A percentile compares a stretch with the other conserved stretches of the same genome.
Conservation (phyloP, 2,797 vertebrate species). For the Balearica regulorum region DNA sequence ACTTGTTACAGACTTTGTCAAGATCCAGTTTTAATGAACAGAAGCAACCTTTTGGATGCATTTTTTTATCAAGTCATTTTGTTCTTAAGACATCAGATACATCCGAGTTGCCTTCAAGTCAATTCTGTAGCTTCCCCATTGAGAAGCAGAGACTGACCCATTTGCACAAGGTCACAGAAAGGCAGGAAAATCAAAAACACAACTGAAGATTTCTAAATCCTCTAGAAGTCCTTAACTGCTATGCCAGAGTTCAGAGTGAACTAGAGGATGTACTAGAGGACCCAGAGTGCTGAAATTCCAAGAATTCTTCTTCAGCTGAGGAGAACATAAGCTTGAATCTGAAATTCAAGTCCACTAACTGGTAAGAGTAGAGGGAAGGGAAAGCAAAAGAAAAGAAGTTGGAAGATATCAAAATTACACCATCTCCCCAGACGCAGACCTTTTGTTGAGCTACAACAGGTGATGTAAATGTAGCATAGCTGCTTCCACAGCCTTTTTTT, state of each 20-base stretch:
- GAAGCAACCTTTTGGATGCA: not conserved
- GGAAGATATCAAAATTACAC: not conserved
- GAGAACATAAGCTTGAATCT: not conserved
- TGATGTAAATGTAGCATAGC: not conserved
- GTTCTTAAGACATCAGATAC: not conserved
- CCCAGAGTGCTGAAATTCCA: not conserved
- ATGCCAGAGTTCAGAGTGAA: not conserved
- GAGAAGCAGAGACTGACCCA: not conserved
- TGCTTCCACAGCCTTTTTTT: not conserved
- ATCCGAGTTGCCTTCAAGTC: not conserved
- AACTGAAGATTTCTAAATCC: not conserved
- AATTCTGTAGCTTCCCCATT: not conserved
- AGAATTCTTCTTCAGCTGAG: not conserved
- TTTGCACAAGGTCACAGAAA: not conserved
- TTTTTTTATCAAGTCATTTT: not conserved
- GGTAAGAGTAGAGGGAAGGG: not conserved
- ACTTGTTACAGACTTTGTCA: not conserved
- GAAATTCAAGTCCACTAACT: not conserved
- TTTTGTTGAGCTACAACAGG: not conserved
- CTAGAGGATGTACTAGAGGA: not conserved
- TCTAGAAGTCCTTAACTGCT: not conserved
- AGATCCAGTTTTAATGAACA: not conserved
- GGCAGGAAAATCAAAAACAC: not conserved
- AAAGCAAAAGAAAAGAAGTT: not conserved
- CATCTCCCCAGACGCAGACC: not conserved